These are phyloP conservation scores for Lanius ludovicianus DNA, from an alignment of 2,113 vertebrate genomes.

Conservation along the genomic window DNA sequence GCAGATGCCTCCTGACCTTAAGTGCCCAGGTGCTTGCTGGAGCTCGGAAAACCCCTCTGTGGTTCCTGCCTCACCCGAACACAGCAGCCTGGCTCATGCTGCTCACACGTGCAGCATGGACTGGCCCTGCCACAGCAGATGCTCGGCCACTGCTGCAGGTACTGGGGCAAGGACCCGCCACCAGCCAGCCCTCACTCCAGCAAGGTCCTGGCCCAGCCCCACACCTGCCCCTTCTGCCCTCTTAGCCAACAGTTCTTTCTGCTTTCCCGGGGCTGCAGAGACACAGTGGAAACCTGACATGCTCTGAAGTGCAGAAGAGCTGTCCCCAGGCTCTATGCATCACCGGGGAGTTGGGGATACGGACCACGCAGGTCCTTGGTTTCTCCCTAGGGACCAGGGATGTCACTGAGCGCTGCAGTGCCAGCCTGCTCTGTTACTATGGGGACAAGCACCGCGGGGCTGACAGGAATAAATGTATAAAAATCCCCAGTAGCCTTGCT, in stretches of 20 bases:
- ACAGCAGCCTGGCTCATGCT: neutral
- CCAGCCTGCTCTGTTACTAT: neutral
- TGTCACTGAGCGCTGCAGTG: neutral
- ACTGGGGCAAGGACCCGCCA: neutral
- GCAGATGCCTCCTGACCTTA: neutral
- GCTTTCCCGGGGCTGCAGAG: neutral
- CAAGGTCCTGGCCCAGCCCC: neutral
- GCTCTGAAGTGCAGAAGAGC: neutral
- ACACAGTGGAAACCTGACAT: fast-evolving
- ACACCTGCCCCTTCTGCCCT: fast-evolving
- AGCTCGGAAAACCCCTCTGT: constrained; percentile 57
- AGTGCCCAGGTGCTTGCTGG: neutral
- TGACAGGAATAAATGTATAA: neutral
- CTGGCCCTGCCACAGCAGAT: neutral
- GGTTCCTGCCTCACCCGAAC: neutral
- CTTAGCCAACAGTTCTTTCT: fast-evolving
- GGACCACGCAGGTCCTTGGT: fast-evolving
- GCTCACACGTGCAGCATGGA: neutral
- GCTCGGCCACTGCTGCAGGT: neutral
- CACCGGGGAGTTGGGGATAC: fast-evolving
- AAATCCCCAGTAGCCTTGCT: neutral
- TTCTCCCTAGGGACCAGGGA: neutral
- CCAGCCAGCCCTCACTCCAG: fast-evolving
- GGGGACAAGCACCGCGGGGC: neutral
- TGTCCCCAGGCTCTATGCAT: fast-evolving